Conservation (phyloP, 2,888 invertebrate species). For the Dryomyza anilis region DNA sequence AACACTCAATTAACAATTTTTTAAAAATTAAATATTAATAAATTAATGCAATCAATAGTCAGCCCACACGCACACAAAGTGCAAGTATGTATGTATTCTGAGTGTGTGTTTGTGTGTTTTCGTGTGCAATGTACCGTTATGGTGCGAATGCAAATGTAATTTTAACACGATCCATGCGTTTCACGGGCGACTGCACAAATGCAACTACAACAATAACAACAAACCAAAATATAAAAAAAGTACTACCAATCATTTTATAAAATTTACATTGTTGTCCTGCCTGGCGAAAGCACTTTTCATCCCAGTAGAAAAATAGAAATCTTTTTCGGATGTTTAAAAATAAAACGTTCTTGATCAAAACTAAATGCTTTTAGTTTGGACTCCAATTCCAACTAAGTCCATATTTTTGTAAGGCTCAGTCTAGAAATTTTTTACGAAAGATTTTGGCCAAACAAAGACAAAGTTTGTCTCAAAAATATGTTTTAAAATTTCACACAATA, state of each 20-base stretch:
- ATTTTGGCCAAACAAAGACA: too few species aligned
- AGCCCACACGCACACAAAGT: neutral
- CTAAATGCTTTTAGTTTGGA: too few species aligned
- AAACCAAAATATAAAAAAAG: slow-evolving; percentile 42
- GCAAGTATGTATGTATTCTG: neutral
- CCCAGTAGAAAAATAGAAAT: slow-evolving; percentile 14
- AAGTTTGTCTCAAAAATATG: too few species aligned
- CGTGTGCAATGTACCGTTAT: slow-evolving; percentile 6
- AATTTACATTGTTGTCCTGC: neutral
- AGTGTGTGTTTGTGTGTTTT: neutral
- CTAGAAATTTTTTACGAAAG: too few species aligned
- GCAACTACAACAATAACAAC: slow-evolving; percentile 14
- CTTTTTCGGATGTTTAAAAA: neutral
- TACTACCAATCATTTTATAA: neutral
- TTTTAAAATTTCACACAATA: too few species aligned
- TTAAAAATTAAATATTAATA: slow-evolving; percentile 20
- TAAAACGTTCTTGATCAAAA: too few species aligned
- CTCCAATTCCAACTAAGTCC: too few species aligned
- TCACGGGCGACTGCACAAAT: slow-evolving; percentile 25
- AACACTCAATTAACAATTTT: slow-evolving; percentile 58
- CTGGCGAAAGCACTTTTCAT: neutral
- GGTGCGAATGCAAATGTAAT: slow-evolving; percentile 32
- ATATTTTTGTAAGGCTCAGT: too few species aligned
- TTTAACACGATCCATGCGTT: slow-evolving; percentile 36
- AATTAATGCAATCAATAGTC: too few species aligned